These are phyloP conservation scores for Tangara arthus DNA, from an alignment of 2,797 vertebrate genomes.

Conservation along the genomic window DNA sequence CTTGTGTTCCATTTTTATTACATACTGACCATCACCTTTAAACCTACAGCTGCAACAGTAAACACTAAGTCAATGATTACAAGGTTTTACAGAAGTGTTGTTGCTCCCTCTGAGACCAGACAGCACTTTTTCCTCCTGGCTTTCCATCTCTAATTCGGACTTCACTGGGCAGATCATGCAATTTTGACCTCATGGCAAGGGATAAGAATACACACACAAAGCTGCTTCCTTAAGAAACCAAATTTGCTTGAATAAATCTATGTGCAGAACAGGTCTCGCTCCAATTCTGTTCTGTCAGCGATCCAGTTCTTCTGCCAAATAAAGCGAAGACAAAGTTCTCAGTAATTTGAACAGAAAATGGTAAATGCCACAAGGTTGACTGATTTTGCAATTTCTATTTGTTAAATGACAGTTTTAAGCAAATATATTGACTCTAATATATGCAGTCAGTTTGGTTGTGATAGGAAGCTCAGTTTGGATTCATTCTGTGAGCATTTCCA, in stretches of 20 bases:
- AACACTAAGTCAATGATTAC: slow-evolving; percentile 65
- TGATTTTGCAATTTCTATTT: not conserved
- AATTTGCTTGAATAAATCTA: not conserved
- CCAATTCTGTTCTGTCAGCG: not conserved
- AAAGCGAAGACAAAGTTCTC: not conserved
- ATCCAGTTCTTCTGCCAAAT: not conserved
- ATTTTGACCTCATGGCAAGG: not conserved
- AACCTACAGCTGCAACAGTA: slow-evolving; percentile 7
- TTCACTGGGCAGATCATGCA: not conserved
- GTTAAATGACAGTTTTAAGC: not conserved
- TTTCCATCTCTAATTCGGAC: not conserved
- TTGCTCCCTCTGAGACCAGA: not conserved
- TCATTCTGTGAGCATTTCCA: not conserved
- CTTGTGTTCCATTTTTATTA: not conserved
- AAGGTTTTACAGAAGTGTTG: not conserved
- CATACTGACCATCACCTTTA: slow-evolving; percentile 6
- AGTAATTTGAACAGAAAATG: not conserved
- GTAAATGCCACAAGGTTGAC: not conserved
- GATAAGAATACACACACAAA: not conserved
- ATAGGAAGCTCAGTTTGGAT: not conserved
- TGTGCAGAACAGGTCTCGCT: not conserved
- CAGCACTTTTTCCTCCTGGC: not conserved
- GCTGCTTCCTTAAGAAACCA: not conserved
- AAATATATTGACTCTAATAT: not conserved
- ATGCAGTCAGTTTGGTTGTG: not conserved